Evolutionary conservation across 2,888 invertebrate genomes (phyloP), one percentile per base, ranked within the genome.

Genomic region (Ctena decussata): DNA sequence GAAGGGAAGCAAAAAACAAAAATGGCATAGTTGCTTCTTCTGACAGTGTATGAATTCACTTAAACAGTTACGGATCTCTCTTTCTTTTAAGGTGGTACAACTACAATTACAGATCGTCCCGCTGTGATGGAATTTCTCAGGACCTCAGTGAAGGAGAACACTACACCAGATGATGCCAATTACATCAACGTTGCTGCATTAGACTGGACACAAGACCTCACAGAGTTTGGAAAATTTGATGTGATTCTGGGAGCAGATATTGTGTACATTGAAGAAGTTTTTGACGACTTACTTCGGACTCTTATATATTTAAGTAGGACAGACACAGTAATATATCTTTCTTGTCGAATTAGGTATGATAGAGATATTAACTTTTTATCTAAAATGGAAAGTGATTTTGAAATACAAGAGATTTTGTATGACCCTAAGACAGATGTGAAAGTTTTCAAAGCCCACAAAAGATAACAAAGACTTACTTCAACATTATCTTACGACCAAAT

Each of bases 211-310:
- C 84, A 91, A 53, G 89, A 93, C 74, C 71, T 91, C 12, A 78
- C 89, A 6, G 78, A 76, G 12, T 91, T 84, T 76, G 37, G 77
- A 30, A 82, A 82, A 15, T 94, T 89, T 90, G 95, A 95, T 79
- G 76, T 95, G 24, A 92, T 96, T 39, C 79, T 96, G 18, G 95
- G 95, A 21, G 95, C 96, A 30, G 96, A 96, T 86, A 93, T 96
- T 27, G 93, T 96, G 32, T 95, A 96, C 83, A 94, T 95, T 27
- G 94, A 95, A 86, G 95, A 95, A 21, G 93, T 94, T 15, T 95
- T 95, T 89, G 87, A 92, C 6, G 93, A 93, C 73, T 89, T 96
- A 30, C 71, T 93, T 27, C 74, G 78, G 32, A 94, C 94, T 15
- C 81, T 95, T 60, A 70, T 87, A 8, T 89, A 92, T n/a, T 76